Evolutionary conservation across 2,888 invertebrate species (phyloP).

Genomic region (Ichneumoninae sp.): DNA sequence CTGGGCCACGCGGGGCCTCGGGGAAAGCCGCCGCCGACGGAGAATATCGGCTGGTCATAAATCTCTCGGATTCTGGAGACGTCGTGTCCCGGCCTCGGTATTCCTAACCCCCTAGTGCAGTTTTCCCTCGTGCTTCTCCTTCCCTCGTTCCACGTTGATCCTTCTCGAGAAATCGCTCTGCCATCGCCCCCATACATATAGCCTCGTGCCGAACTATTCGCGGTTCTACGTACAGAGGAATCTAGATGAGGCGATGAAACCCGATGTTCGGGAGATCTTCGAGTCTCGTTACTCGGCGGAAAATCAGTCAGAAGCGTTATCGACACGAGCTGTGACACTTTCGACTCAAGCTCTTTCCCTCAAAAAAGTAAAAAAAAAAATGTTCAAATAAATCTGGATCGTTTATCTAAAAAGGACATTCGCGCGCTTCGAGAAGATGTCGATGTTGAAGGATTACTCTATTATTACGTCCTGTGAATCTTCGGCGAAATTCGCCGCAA

Average conservation of each 20-base stretch:
- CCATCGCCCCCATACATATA: constrained; percentile 30
- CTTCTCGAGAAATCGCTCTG: constrained; percentile 56
- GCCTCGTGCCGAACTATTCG: constrained; percentile 29
- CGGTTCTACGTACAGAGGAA: constrained; percentile 16
- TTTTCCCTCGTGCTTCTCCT: constrained; percentile 7
- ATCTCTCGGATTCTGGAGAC: constrained; percentile 58
- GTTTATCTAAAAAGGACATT: not conserved
- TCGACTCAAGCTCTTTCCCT: not conserved
- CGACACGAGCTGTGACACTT: constrained; percentile 32
- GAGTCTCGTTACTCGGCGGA: constrained; percentile 46
- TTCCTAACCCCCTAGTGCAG: constrained; percentile 26
- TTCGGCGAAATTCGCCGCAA: too few species aligned
- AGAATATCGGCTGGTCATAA: constrained; percentile 61
- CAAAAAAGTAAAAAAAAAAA: not conserved
- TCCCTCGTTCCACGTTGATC: constrained; percentile 47
- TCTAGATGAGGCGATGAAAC: constrained; percentile 25
- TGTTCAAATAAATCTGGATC: not conserved
- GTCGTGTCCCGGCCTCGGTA: constrained; percentile 47
- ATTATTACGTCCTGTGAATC: too few species aligned
- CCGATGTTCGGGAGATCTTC: constrained; percentile 40
- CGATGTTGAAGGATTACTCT: not conserved
- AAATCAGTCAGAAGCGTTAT: constrained; percentile 53
- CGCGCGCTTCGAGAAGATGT: not conserved
- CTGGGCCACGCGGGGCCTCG: constrained; percentile 15
- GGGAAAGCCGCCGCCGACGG: constrained; percentile 48